Evolutionary conservation across 1,140 invertebrate species (phyloP).

Genomic region (Pollicipes pollicipes): DNA sequence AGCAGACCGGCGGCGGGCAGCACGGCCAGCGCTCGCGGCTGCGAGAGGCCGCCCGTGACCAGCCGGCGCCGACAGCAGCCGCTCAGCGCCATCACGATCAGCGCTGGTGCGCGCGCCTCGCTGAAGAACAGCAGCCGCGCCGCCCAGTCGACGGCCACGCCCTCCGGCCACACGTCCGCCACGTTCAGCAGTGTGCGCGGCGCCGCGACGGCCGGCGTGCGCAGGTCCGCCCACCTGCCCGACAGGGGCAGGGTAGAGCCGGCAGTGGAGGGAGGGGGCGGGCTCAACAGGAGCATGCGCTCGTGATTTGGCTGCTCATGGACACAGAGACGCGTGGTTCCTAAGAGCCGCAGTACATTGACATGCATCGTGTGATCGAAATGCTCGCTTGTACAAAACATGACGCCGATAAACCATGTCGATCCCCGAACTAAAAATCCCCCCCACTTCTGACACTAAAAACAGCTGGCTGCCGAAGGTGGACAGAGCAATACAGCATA

Average conservation of each 20-base stretch:
- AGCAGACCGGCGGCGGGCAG: constrained; percentile 50
- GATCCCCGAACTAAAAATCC: no score
- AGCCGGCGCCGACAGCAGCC: constrained; percentile 64
- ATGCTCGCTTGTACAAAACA: no score
- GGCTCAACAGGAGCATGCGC: no score
- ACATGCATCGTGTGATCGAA: no score
- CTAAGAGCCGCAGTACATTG: no score
- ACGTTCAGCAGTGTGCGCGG: constrained; percentile 12
- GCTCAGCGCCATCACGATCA: constrained; percentile 74
- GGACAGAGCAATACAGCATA: no score
- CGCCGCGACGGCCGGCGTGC: constrained; percentile 13
- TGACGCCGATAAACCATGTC: no score
- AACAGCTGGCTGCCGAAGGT: no score
- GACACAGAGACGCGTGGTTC: no score
- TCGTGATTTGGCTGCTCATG: no score
- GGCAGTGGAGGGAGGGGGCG: background rate
- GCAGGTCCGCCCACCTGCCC: constrained; percentile 72
- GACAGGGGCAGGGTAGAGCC: constrained; percentile 42
- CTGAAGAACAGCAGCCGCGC: constrained; percentile 93
- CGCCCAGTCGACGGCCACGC: constrained; percentile 84
- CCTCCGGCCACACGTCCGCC: constrained; percentile 44
- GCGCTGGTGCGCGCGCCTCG: constrained; percentile 65
- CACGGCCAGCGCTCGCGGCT: constrained; percentile 63
- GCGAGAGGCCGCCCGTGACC: constrained; percentile 58
- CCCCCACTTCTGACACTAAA: no score